These are phyloP conservation scores for Bombyx mandarina DNA, from an alignment of 1,140 invertebrate species.

Conservation along the genomic window DNA sequence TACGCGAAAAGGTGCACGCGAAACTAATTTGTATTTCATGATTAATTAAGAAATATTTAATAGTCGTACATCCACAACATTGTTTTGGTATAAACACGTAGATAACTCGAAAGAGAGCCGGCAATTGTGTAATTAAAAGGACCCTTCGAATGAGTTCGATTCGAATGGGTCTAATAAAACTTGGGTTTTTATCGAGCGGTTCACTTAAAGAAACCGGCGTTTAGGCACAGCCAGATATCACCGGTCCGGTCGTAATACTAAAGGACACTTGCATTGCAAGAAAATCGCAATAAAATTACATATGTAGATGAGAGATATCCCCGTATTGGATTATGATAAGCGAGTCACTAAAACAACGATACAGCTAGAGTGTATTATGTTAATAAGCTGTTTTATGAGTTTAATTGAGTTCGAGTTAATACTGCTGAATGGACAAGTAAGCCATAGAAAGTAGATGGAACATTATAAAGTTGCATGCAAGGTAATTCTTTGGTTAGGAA, in stretches of 20 bases:
- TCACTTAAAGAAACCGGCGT: constrained; percentile 49
- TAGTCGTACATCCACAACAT: constrained; percentile 16
- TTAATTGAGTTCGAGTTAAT: too few relatives aligned
- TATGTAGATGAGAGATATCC: constrained; percentile 32
- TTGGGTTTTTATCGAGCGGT: constrained; percentile 44
- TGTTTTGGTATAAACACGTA: constrained; percentile 24
- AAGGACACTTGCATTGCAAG: constrained; percentile 55
- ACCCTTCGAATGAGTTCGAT: constrained; percentile 14
- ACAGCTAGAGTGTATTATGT: constrained; percentile 7
- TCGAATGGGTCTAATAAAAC: constrained; percentile 47
- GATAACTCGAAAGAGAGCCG: constrained; percentile 23
- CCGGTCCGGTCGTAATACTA: constrained; percentile 40
- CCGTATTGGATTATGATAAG: constrained; percentile 25
- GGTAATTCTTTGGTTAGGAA: too few relatives aligned
- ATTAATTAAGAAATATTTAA: too few relatives aligned
- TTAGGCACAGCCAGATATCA: constrained; percentile 40
- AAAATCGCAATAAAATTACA: constrained; percentile 47
- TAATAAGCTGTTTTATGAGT: background rate
- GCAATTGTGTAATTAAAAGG: constrained; percentile 55
- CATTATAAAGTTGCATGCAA: too few relatives aligned
- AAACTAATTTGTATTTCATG: too few relatives aligned
- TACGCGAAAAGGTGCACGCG: too few relatives aligned
- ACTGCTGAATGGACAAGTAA: too few relatives aligned
- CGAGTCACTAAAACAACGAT: constrained; percentile 14
- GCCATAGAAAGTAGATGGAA: too few relatives aligned